Evolutionary conservation across 2,113 vertebrate genomes (phyloP), one percentile per base, ranked within the genome.

Genomic region (Perca schrenkii): DNA sequence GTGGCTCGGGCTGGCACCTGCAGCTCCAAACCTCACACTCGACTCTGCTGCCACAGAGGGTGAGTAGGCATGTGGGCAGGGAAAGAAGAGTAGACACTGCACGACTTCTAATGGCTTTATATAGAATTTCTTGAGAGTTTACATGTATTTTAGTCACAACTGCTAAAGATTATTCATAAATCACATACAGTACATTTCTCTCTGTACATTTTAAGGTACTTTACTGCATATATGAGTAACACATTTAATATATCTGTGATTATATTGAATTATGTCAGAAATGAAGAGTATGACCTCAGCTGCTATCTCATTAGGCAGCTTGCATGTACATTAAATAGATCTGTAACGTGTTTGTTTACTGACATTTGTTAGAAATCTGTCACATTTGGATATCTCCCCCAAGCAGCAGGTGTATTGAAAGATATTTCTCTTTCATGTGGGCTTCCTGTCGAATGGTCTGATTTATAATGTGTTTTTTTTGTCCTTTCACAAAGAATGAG

Each of bases 1-100:
- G 97, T 99, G 98, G 97, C 95, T 98, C 1, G 98, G 98, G n/a
- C 84, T 98, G 77, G 95, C 88, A 40, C 94, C 95, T 8, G 92
- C 93, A 17, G 91, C 93, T 64, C 86, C 89, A 62, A 96, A 96
- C 93, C 92, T 96, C 60, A 96, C 94, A 2, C 62, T 96, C 77
- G 93, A 95, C 75, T 79, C 93, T 57, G 22, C 88, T 58, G 54
- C 71, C 34, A 43, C 74, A 10, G 90, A 97, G 87, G 82, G 96
- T 95, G 79, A 93, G 94, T 74, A 19, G 4, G 8, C 36, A 56
- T 16, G 6, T 11, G 22, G 56, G 34, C 6, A 34, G 19, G 22
- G 12, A n/a, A 47, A 36, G 15, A 34, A 67, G 13, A 54, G 16
- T 16, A 50, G 34, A 66, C 2, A n/a, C 28, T 60, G 6, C 31